phyloP scores from a whole-genome alignment of 2,888 invertebrate genomes.

The Athetis lepigone region DNA sequence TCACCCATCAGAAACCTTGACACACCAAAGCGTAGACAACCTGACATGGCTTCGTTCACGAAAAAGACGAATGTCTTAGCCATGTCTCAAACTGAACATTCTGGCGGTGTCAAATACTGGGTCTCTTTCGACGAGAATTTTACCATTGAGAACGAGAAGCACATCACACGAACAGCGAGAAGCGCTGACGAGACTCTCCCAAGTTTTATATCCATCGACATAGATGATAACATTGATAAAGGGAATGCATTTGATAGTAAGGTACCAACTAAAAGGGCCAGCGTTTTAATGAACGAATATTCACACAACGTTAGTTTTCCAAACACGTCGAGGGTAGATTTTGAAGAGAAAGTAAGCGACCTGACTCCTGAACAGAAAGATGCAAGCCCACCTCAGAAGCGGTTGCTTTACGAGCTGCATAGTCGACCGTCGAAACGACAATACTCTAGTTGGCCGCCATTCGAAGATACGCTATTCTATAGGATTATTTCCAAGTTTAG shows the following conservation, averaged over 20 bases:
- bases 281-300: slow-evolving; percentile 52
- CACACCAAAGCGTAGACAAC: not conserved
- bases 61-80: slow-evolving; percentile 78
- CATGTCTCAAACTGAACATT: slow-evolving; percentile 83
- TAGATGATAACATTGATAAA: slow-evolving; percentile 49
- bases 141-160: slow-evolving; percentile 57
- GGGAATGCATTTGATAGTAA: slow-evolving; percentile 33
- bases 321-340: slow-evolving; percentile 65
- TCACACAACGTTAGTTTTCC: slow-evolving; percentile 52
- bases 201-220: slow-evolving; percentile 75
- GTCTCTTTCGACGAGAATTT: slow-evolving; percentile 82
- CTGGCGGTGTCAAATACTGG: slow-evolving; percentile 87
- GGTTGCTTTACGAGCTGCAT: slow-evolving; percentile 72
- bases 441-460: slow-evolving; percentile 85
- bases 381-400: slow-evolving; percentile 56
- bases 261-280: slow-evolving; percentile 32
- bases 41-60: slow-evolving; percentile 72
- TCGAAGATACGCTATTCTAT: slow-evolving; percentile 83
- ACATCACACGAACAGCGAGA: slow-evolving; percentile 32
- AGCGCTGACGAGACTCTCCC: slow-evolving; percentile 75
- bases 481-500: slow-evolving; percentile 83
- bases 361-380: slow-evolving; percentile 13
- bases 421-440: slow-evolving; percentile 58
- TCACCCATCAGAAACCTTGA: slow-evolving; percentile 75
- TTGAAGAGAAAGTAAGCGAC: no score